A percentile compares a stretch with the other conserved stretches of the same genome.
phyloP scores from a whole-genome alignment of 1,140 invertebrate species.

The Bombus sylvicola region DNA sequence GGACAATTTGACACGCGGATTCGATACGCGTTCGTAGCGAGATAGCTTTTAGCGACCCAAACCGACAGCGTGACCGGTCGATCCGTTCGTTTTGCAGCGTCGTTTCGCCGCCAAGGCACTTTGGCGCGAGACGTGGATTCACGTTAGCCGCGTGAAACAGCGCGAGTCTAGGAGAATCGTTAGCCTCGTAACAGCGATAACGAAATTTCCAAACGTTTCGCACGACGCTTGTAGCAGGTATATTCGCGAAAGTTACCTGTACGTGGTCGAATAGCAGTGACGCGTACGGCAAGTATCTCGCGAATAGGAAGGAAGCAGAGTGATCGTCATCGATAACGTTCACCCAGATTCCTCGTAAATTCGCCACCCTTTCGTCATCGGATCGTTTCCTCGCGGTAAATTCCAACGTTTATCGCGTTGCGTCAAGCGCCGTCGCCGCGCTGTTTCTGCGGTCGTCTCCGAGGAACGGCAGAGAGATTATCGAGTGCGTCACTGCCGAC shows the following conservation, averaged over 20 bases:
- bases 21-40: background rate
- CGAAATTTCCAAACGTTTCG: too few species aligned
- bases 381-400: constrained; percentile 19
- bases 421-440: background rate
- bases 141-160: rapidly evolving
- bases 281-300: too few species aligned
- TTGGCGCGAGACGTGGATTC: too few species aligned
- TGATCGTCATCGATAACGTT: constrained; percentile 17
- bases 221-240: rapidly evolving
- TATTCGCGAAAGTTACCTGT: too few species aligned
- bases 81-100: background rate
- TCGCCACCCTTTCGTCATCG: background rate
- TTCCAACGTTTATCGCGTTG: constrained; percentile 40
- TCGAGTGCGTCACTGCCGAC: background rate
- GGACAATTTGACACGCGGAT: background rate
- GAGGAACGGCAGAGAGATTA: background rate
- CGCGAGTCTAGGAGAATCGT: too few species aligned
- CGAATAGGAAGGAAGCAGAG: too few species aligned
- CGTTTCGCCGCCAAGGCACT: background rate
- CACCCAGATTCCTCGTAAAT: background rate
- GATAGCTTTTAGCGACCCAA: background rate
- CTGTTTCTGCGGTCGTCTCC: background rate
- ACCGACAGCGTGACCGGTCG: background rate
- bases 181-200: too few species aligned
- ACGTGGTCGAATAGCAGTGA: too few species aligned